Conservation (phyloP, 2,797 vertebrate genomes). For the Artibeus jamaicensis region DNA sequence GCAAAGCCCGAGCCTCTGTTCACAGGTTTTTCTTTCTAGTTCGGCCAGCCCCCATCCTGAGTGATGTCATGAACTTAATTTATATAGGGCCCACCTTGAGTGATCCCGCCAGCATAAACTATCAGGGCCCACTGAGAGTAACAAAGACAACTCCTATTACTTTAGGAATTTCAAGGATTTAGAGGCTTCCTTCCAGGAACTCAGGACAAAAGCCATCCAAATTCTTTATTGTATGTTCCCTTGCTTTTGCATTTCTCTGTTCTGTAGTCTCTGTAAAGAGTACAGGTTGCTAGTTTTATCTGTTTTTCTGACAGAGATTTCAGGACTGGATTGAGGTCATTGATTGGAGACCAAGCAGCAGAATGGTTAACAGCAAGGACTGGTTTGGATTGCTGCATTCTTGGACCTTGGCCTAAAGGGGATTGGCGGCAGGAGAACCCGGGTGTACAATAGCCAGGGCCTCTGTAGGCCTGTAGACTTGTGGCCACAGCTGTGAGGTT, state of each 20-base stretch:
- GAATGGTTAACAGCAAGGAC: not conserved
- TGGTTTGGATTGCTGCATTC: not conserved
- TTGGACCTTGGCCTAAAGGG: not conserved
- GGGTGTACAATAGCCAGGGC: too few species aligned
- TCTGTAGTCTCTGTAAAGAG: not conserved
- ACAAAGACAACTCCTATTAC: not conserved
- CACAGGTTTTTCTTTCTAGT: not conserved
- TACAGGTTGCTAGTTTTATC: not conserved
- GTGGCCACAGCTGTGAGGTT: not conserved
- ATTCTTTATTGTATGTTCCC: not conserved
- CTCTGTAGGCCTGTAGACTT: not conserved
- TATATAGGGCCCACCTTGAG: not conserved
- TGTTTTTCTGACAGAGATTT: not conserved
- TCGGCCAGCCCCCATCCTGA: not conserved
- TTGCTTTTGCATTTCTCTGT: not conserved
- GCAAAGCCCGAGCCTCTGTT: not conserved
- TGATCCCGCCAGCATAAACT: not conserved
- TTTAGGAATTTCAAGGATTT: not conserved
- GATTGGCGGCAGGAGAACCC: fast-evolving
- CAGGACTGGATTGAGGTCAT: not conserved
- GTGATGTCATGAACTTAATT: not conserved
- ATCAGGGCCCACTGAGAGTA: not conserved
- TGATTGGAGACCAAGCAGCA: not conserved
- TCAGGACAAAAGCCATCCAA: not conserved
- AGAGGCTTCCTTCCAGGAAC: not conserved